Evolutionary conservation across 2,797 vertebrate genomes (phyloP).

Genomic region (Eulemur albifrons): DNA sequence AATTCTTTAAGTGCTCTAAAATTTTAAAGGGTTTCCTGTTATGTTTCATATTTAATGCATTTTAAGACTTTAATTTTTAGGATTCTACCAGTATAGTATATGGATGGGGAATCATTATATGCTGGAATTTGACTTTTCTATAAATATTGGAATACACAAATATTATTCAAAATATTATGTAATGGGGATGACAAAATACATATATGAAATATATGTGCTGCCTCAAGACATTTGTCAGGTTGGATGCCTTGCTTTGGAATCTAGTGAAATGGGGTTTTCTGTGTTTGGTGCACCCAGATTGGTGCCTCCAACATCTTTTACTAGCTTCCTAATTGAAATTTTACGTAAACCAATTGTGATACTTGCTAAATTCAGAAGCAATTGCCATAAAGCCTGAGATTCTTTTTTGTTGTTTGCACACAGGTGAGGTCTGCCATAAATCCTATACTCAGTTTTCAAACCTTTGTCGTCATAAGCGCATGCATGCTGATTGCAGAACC

Average conservation of each 20-base stretch:
- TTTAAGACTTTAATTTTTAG: constrained; percentile 22
- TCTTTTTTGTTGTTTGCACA: constrained; percentile 86
- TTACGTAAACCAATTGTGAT: constrained; percentile 79
- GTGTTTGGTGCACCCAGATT: constrained; percentile 52
- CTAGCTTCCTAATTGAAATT: constrained; percentile 68
- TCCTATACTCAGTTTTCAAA: constrained; percentile 99
- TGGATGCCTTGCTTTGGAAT: constrained; percentile 79
- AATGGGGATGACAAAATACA: neutral
- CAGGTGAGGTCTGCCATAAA: constrained; percentile 99
- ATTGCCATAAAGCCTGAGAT: constrained; percentile 87
- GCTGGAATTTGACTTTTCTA: constrained; percentile 5
- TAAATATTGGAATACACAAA: neutral
- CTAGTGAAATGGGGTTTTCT: constrained; percentile 58
- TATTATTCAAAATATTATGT: constrained; percentile 3
- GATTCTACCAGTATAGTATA: neutral
- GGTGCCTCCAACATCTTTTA: constrained; percentile 57
- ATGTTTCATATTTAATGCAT: neutral
- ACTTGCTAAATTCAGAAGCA: constrained; percentile 81
- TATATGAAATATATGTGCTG: constrained; percentile 65
- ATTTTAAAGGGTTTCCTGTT: neutral
- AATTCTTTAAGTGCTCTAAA: neutral
- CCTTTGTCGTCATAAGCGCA: constrained; percentile 99
- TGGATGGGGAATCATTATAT: constrained; percentile 21
- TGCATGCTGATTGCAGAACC: constrained; percentile 99
- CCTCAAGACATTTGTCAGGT: constrained; percentile 78